phyloP scores from a whole-genome alignment of 2,888 invertebrate species.

The Melikaiella ostensackeni region DNA sequence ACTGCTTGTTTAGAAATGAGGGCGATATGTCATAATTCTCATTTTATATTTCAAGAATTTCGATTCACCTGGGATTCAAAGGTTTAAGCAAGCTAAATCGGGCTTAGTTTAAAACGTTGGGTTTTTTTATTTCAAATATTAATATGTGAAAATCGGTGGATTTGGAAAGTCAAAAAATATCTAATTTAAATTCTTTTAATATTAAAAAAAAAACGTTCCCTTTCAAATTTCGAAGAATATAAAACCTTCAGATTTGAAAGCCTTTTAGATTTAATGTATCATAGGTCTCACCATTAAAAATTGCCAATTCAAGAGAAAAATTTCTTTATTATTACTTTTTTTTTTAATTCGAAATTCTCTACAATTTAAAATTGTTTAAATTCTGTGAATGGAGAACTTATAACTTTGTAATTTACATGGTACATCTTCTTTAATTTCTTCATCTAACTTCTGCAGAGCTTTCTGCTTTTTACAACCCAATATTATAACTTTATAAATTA shows the following conservation, averaged over 20 bases:
- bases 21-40: conserved; percentile 5
- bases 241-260: no score
- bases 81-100: not conserved
- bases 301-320: not conserved
- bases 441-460: no score
- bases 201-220: no score
- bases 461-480: not conserved
- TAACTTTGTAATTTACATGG: not conserved
- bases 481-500: not conserved
- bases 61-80: not conserved
- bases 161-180: no score
- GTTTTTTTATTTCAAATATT: no score
- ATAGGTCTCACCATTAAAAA: no score
- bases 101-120: no score
- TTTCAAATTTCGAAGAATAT: no score
- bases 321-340: not conserved
- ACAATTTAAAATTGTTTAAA: not conserved
- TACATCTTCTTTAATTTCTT: not conserved
- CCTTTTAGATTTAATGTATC: no score
- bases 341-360: not conserved
- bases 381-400: not conserved
- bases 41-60: conserved; percentile 5
- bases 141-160: no score
- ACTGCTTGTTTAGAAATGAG: not conserved
- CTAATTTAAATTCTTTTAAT: no score